Evolutionary conservation across 2,113 vertebrate species (phyloP).

Genomic region (Tringa solitaria): DNA sequence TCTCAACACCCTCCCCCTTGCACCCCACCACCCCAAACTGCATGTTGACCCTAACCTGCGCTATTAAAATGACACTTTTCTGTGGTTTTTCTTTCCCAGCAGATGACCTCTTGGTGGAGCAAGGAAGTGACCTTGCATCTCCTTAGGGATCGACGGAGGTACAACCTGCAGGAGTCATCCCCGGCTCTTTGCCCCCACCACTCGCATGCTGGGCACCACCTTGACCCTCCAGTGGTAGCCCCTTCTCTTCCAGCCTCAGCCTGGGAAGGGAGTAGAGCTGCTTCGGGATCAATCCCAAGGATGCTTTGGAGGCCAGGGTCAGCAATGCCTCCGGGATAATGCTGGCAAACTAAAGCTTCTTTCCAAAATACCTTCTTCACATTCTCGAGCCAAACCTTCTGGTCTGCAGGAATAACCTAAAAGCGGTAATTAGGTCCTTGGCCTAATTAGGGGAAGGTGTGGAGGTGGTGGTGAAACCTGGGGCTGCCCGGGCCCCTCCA

Average conservation of each 20-base stretch:
- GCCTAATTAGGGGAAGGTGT: not conserved
- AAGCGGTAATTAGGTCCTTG: accelerated
- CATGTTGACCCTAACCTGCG: no score
- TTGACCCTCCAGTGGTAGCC: not conserved
- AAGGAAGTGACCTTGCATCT: not conserved
- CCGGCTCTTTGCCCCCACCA: not conserved
- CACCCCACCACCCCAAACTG: not conserved
- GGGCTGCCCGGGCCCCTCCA: not conserved
- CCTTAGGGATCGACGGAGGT: accelerated
- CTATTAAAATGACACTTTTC: not conserved
- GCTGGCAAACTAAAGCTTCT: not conserved
- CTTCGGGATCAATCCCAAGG: not conserved
- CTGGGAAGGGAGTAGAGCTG: not conserved
- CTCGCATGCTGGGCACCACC: not conserved
- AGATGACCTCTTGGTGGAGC: not conserved
- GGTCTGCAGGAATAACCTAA: not conserved
- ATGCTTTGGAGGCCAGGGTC: not conserved
- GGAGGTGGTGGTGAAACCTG: not conserved
- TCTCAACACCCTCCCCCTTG: not conserved
- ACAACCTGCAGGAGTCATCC: not conserved
- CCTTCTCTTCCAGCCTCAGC: not conserved
- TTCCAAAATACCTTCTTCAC: accelerated
- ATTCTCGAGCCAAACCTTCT: accelerated
- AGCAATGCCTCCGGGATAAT: accelerated
- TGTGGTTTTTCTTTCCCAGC: not conserved